Conservation (phyloP, 2,888 invertebrate species). For the Microplitis manilae region DNA sequence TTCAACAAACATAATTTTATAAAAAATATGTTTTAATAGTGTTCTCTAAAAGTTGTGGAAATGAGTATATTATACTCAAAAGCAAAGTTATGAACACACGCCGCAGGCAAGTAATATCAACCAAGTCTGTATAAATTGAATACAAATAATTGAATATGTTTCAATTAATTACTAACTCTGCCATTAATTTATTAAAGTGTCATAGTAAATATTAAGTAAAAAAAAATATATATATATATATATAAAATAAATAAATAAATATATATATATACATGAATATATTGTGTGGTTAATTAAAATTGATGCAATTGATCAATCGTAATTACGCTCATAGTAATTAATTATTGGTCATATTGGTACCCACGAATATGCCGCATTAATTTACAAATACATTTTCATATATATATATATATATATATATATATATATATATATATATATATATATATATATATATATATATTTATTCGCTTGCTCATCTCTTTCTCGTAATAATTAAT, state of each 20-base stretch:
- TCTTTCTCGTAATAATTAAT: slow-evolving; percentile 17
- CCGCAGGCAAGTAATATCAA: not conserved
- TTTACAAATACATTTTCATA: not conserved
- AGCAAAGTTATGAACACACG: too few relatives aligned
- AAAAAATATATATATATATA: not conserved
- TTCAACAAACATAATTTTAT: too few relatives aligned
- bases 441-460: slow-evolving; percentile 12
- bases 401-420: not conserved
- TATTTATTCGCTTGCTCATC: not conserved
- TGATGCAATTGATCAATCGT: slow-evolving; percentile 13
- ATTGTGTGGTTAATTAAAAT: slow-evolving; percentile 16
- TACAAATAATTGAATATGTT: not conserved
- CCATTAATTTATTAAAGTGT: not conserved
- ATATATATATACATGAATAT: not conserved
- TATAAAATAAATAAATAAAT: not conserved
- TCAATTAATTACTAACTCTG: too few relatives aligned
- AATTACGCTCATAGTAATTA: slow-evolving; percentile 8
- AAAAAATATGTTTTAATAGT: too few relatives aligned
- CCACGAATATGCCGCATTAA: slow-evolving; percentile 17
- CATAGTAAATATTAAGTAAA: not conserved
- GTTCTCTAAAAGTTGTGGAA: too few relatives aligned
- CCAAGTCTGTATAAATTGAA: not conserved
- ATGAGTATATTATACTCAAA: too few relatives aligned
- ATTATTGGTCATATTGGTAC: slow-evolving; percentile 20
- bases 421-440: slow-evolving; percentile 13